phyloP scores from a whole-genome alignment of 2,888 invertebrate genomes.

The Itoplectis maculator region DNA sequence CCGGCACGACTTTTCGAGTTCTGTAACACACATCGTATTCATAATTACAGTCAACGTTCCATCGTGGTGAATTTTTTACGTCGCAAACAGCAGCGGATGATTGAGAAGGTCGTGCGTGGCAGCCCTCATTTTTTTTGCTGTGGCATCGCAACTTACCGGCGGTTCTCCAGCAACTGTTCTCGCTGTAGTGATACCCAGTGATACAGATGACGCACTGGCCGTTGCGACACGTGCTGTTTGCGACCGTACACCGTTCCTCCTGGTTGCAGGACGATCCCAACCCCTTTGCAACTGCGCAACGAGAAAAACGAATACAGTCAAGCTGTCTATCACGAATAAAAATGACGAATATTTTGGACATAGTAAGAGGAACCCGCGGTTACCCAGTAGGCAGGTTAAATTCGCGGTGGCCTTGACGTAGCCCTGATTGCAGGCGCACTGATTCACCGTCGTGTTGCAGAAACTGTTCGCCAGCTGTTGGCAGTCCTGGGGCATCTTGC shows the following conservation, averaged over 20 bases:
- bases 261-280: conserved; percentile 69
- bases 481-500: conserved; percentile 71
- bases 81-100: too few species aligned
- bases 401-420: conserved; percentile 64
- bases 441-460: conserved; percentile 72
- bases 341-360: too few species aligned
- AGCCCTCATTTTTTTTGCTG: too few species aligned
- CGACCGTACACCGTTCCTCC: conserved; percentile 70
- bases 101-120: too few species aligned
- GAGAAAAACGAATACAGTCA: not conserved
- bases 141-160: not conserved
- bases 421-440: conserved; percentile 70
- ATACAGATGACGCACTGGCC: conserved; percentile 75
- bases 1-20: not conserved
- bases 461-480: conserved; percentile 43
- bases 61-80: too few species aligned
- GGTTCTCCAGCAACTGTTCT: conserved; percentile 1
- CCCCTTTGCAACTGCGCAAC: not conserved
- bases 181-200: conserved; percentile 55
- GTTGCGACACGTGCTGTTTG: conserved; percentile 70
- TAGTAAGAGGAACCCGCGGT: too few species aligned
- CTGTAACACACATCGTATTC: not conserved
- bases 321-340: too few species aligned
- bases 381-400: conserved; percentile 72
- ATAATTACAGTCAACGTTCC: too few species aligned